Base-by-base conservation (phyloP, 2,888 invertebrate species). In the Lasioglossum morio region DNA sequence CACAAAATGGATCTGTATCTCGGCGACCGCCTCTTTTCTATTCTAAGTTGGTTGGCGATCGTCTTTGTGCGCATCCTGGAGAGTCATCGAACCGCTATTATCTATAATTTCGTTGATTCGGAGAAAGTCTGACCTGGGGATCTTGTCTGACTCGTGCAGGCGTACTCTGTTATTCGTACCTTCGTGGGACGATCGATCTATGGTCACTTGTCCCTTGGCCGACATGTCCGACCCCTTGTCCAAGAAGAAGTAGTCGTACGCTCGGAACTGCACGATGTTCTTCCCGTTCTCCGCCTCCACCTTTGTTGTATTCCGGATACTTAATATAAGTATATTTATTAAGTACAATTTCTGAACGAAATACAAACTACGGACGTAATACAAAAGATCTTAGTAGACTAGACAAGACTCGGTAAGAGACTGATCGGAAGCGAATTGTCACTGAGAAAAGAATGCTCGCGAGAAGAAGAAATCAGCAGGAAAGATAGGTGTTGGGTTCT, bases 121-220 rank as follows among this genome's bases (percentile, higher is more conserved):
- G 81, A 72, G 86, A 87, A 72, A 81, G 81, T 72, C 73, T 37
- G 76, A 80, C 53, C 78, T 48, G 70, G 43, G 63, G 72, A 48
- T 7, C 78, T 69, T 60, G 79, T 14, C 34, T 73, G 77, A 81
- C 80, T 87, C 77, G 69, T 70, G 79, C 70, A 70, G 80, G 74
- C 86, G 70, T 63, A 63, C 63, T 77, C 63, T 77, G 76, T 80
- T 72, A 81, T 46, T 82, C 81, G 77, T 89, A 92, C 93, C 91
- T 90, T 92, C 92, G 81, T 93, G 92, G 27, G 91, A 85, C 73
- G 89, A 84, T 66, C 92, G 90, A 87, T 94, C 89, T 85, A 94
- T 91, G 76, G 87, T 91, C 48, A 94, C 85, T 82, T 92, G 89
- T 60, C 89, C 80, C 46, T 86, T 81, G 8, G 86, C 72, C 77